A percentile compares a stretch with the other conserved stretches of the same genome.
phyloP scores from a whole-genome alignment of 2,888 invertebrate species.

The Melolontha melolontha region DNA sequence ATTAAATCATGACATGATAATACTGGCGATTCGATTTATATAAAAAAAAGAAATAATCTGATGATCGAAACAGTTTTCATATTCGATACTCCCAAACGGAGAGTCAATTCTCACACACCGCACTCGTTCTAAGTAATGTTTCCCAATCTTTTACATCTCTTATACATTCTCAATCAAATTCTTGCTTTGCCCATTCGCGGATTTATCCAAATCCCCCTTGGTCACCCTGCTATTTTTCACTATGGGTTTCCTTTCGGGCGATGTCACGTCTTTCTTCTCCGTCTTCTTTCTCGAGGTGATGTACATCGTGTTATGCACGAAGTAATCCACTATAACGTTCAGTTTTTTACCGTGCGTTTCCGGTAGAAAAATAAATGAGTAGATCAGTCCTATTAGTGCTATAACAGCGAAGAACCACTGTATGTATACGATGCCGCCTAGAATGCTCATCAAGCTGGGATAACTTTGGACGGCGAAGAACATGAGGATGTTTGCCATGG shows the following conservation, averaged over 20 bases:
- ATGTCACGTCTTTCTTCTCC: slow-evolving; percentile 31
- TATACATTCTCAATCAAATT: slow-evolving; percentile 48
- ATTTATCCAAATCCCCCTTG: slow-evolving; percentile 45
- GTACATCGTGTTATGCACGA: slow-evolving; percentile 60
- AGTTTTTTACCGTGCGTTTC: slow-evolving; percentile 67
- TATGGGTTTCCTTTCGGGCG: slow-evolving; percentile 47
- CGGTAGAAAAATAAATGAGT: slow-evolving; percentile 64
- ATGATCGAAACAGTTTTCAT: no score
- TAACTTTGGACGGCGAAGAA: slow-evolving; percentile 71
- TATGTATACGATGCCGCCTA: slow-evolving; percentile 67
- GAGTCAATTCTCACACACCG: no score
- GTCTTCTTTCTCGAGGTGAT: slow-evolving; percentile 46
- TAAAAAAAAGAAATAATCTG: no score
- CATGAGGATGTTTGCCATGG: slow-evolving; percentile 71
- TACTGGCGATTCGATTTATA: no score
- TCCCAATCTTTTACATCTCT: neutral
- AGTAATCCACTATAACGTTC: slow-evolving; percentile 67
- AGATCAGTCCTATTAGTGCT: slow-evolving; percentile 62
- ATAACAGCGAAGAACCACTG: slow-evolving; percentile 71
- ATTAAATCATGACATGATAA: no score
- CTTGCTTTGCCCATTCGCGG: slow-evolving; percentile 48
- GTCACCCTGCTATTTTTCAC: slow-evolving; percentile 48
- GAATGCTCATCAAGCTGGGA: slow-evolving; percentile 54
- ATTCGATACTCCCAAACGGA: no score
- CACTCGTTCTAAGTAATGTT: no score